Percentiles rank a stretch among this genome's conserved stretches.
Evolutionary conservation across 2,888 invertebrate species (phyloP).

Genomic region (Pandemis corylana): DNA sequence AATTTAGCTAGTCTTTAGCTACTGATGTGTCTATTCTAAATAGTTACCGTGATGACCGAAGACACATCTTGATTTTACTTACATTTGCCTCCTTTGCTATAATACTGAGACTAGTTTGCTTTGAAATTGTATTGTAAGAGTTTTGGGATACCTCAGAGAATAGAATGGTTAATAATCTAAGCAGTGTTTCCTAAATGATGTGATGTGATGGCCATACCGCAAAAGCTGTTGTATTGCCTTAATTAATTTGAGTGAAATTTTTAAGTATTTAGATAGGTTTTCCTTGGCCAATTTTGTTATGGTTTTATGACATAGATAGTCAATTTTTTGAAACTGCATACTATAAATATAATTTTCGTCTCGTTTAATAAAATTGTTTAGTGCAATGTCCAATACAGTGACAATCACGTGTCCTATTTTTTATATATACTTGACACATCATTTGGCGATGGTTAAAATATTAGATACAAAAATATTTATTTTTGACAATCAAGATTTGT

Average conservation of each 20-base stretch:
- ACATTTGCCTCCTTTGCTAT: slow-evolving; percentile 5
- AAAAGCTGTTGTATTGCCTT: slow-evolving; percentile 36
- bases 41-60: slow-evolving; percentile 38
- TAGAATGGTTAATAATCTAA: slow-evolving; percentile 24
- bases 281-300: slow-evolving; percentile 56
- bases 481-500: slow-evolving; percentile 50
- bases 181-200: slow-evolving; percentile 34
- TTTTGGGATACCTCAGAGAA: slow-evolving; percentile 21
- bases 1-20: not conserved
- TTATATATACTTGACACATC: not conserved
- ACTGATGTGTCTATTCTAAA: slow-evolving; percentile 5
- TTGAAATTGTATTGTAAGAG: not conserved
- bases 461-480: slow-evolving; percentile 56
- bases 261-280: slow-evolving; percentile 55
- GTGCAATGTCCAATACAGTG: slow-evolving; percentile 2
- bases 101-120: slow-evolving; percentile 2
- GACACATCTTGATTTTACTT: slow-evolving; percentile 17
- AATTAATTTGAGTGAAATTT: slow-evolving; percentile 36
- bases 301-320: slow-evolving; percentile 61
- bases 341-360: slow-evolving; percentile 1
- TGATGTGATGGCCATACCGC: slow-evolving; percentile 30
- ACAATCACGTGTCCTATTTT: not conserved
- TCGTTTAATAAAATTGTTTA: not conserved
- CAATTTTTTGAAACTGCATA: slow-evolving; percentile 56
- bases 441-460: slow-evolving; percentile 35